A percentile compares a stretch with the other conserved stretches of the same genome.
Conservation (phyloP, 2,797 vertebrate genomes). For the Percopsis omiscomaycus region DNA sequence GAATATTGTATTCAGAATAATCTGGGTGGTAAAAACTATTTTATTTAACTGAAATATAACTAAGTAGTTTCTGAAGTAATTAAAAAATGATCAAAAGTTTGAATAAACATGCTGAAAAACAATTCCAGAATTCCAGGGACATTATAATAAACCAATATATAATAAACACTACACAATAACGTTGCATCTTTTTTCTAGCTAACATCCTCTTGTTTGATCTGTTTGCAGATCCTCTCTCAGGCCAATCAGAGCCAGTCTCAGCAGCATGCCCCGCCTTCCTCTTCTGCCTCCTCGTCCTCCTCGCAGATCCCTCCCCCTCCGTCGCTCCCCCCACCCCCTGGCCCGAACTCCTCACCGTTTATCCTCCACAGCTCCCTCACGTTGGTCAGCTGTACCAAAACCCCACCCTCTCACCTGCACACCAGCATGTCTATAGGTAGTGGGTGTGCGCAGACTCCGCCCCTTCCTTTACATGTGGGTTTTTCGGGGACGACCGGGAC, state of each 20-base stretch:
- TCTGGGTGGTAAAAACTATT: no score
- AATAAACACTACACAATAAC: no score
- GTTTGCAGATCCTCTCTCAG: constrained; percentile 86
- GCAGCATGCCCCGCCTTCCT: constrained; percentile 66
- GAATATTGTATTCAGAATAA: no score
- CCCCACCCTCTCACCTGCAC: constrained; percentile 79
- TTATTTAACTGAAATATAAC: no score
- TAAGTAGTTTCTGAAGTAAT: no score
- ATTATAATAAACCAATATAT: no score
- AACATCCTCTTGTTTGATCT: neutral
- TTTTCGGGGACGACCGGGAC: constrained; percentile 63
- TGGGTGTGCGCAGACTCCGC: constrained; percentile 78
- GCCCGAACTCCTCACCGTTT: constrained; percentile 78
- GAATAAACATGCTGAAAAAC: no score
- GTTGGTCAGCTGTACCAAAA: constrained; percentile 82
- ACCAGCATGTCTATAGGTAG: constrained; percentile 69
- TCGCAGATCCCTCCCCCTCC: constrained; percentile 78
- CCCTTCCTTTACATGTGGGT: constrained; percentile 62
- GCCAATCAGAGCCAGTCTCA: constrained; percentile 81
- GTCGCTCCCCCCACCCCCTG: constrained; percentile 73
- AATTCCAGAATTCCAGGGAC: no score
- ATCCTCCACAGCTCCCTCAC: constrained; percentile 85
- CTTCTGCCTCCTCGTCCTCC: constrained; percentile 72
- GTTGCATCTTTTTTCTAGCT: neutral
- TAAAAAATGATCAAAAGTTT: no score